A percentile compares a stretch with the other conserved stretches of the same genome.
Evolutionary conservation across 2,888 invertebrate genomes (phyloP).

Genomic region (Latrodectus elegans): DNA sequence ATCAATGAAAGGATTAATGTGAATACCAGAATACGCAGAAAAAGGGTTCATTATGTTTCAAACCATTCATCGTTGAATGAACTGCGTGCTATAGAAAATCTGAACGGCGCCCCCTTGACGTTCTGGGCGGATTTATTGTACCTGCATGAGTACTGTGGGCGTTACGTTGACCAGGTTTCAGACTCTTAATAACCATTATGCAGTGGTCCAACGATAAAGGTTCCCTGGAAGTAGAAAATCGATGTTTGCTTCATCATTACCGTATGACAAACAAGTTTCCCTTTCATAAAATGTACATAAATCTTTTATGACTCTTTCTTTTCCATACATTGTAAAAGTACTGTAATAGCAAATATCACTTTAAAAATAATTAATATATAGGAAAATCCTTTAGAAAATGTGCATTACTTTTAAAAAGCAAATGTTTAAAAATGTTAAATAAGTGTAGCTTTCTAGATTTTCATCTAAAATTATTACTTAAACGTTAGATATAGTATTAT

Average conservation of each 20-base stretch:
- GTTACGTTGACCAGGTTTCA: slow-evolving; percentile 10
- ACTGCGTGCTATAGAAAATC: slow-evolving; percentile 18
- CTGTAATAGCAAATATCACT: no score
- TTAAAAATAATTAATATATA: no score
- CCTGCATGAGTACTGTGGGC: slow-evolving; percentile 31
- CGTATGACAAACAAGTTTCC: no score
- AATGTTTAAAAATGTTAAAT: no score
- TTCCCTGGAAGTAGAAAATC: background rate
- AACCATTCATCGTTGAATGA: slow-evolving; percentile 7
- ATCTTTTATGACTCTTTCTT: no score
- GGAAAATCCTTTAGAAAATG: no score
- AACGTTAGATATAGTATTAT: no score
- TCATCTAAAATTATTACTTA: no score
- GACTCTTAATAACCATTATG: background rate
- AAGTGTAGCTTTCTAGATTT: no score
- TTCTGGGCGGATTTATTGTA: slow-evolving; percentile 17
- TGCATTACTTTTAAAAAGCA: no score
- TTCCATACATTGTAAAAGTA: no score
- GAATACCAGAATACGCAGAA: background rate
- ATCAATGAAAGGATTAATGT: slow-evolving; percentile 18
- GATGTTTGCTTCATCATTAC: background rate
- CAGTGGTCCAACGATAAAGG: background rate
- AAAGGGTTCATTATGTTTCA: slow-evolving; percentile 17
- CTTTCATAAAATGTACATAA: no score
- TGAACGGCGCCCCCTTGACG: slow-evolving; percentile 35